These are phyloP conservation scores for Strigamia transsilvanica DNA, from an alignment of 2,888 invertebrate species.

Conservation along the genomic window DNA sequence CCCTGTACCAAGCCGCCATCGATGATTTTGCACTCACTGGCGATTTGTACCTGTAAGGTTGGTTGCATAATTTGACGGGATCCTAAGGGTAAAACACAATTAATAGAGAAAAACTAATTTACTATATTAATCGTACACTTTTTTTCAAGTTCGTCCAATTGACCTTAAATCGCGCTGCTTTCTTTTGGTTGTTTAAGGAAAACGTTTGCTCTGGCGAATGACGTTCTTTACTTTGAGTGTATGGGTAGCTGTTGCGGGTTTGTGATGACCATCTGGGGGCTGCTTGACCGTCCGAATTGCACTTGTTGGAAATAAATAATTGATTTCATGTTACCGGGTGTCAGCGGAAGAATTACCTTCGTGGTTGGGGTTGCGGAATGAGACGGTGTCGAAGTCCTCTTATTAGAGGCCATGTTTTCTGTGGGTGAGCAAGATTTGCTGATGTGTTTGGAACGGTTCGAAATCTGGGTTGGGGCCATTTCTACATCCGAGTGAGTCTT, in stretches of 20 bases:
- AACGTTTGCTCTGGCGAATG: background rate
- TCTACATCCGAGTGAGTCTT: too few relatives aligned
- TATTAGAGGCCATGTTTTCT: too few relatives aligned
- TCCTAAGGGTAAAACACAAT: background rate
- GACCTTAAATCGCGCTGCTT: background rate
- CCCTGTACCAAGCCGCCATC: slow-evolving; percentile 30
- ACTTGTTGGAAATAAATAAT: background rate
- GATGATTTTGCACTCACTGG: slow-evolving; percentile 19
- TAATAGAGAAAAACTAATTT: background rate
- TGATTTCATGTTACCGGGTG: background rate
- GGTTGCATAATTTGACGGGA: background rate
- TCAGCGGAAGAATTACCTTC: background rate
- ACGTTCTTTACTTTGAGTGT: background rate
- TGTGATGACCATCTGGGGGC: background rate
- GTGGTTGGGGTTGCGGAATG: background rate
- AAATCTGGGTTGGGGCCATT: too few relatives aligned
- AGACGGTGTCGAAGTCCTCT: too few relatives aligned
- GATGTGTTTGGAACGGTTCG: too few relatives aligned
- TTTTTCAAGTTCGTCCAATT: background rate
- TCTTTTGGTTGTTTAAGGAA: background rate
- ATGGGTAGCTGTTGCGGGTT: background rate
- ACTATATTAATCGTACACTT: too few relatives aligned
- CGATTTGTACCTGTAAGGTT: background rate
- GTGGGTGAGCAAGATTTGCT: too few relatives aligned
- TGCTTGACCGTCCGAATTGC: background rate